Base-by-base conservation (phyloP, 1,140 invertebrate species). In the Leptinotarsa defecta region DNA sequence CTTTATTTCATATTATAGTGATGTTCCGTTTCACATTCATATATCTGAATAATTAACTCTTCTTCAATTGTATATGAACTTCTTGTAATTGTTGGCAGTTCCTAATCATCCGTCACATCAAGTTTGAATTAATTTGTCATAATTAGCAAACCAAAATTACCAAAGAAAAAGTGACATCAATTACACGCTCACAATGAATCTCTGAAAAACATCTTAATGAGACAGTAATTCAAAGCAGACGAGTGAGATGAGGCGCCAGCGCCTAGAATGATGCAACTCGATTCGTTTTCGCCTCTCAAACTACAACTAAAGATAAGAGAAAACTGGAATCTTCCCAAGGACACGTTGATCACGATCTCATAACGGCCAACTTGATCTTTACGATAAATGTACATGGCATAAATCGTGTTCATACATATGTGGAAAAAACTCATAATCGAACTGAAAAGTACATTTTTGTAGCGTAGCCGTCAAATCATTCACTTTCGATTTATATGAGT, bases 351-450 rank as follows among this genome's bases (percentile, higher is more conserved):
- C 52, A 57, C 52, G 52, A 57, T 57, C 52, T 57, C 52, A 57
- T 57, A 57, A 57, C n/a, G n/a, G 52, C 52, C 52, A 57, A 57
- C 52, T 57, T 57, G 52, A 57, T 57, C 52, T 57, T 57, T 57
- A 57, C n/a, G 52, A 57, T 57, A 57, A 57, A n/a, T 57, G 17
- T 57, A 57, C 52, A 57, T 57, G 52, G n/a, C 52, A 57, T 13
- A 57, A 17, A 57, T 57, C 52, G 52, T 57, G 52, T 57, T 57
- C 52, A 57, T 17, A 57, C 52, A 57, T 57, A 57, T 57, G 52
- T 57, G 13, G 52, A 57, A 57, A 57, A 57, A 57, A 57, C 1
- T 57, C 34, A 19, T 57, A 57, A 57, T 57, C n/a, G 52, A 57
- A 15, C n/a, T 57, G 52, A 57, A 57, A 57, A 57, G 52, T 57